Base-by-base conservation (phyloP, 2,113 vertebrate species). In the Carlito syrichta region DNA sequence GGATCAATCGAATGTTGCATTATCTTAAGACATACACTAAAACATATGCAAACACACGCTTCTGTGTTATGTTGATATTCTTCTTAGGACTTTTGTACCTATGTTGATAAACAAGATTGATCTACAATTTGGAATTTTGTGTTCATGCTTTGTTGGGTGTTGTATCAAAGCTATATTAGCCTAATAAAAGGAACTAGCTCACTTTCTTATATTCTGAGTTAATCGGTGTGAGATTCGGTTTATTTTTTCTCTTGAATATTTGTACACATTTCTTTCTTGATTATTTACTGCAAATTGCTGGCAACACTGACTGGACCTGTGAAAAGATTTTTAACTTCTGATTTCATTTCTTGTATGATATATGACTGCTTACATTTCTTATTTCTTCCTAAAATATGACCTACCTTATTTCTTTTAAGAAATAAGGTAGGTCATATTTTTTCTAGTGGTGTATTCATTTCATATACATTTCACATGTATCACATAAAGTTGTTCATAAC, bases 361-460 rank as follows among this genome's bases (percentile, higher is more conserved):
- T 62, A 9, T 50, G 73, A 91, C 45, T 95, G 10, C 63, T 85
- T 56, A 74, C 1, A 87, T 74, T 88, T 77, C 5, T 17, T 19
- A 14, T 71, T 89, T 96, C 68, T 89, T 74, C 38, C 62, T 86
- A 87, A n/a, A n/a, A n/a, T n/a, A n/a, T n/a, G n/a, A n/a, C n/a
- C n/a, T n/a, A n/a, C n/a, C n/a, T n/a, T n/a, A n/a, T n/a, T n/a
- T n/a, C n/a, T n/a, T n/a, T n/a, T n/a, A n/a, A n/a, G n/a, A n/a
- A n/a, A n/a, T n/a, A n/a, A n/a, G 22, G 6, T 79, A 54, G 91
- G 43, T 81, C 38, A 50, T 52, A 43, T 86, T 32, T 40, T 90
- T 62, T 76, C 87, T 78, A 79, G 27, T 54, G 45, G 7, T 78
- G 79, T 89, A 83, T 69, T 50, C 48, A 83, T 56, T 91, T 94